phyloP scores from a whole-genome alignment of 2,797 vertebrate species.

The Pteropus rufus region DNA sequence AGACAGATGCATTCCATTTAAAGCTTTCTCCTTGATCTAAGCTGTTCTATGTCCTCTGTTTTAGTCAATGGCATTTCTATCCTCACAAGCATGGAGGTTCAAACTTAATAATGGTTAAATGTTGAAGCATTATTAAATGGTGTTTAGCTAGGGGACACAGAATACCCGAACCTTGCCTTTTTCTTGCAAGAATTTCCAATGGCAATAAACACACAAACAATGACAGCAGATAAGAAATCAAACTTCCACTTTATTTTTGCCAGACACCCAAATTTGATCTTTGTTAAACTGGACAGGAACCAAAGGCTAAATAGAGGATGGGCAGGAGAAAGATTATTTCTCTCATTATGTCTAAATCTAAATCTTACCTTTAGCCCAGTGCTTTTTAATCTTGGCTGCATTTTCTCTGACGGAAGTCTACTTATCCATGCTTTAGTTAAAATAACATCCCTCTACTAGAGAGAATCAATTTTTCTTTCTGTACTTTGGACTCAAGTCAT shows the following conservation, averaged over 20 bases:
- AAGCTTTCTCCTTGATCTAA: background rate
- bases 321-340: background rate
- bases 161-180: background rate
- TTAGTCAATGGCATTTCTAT: background rate
- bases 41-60: background rate
- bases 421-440: background rate
- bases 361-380: background rate
- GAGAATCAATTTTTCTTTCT: background rate
- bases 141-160: background rate
- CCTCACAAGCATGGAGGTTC: background rate
- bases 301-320: background rate
- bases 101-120: background rate
- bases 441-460: background rate
- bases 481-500: constrained; percentile 7
- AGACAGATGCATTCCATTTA: accelerated
- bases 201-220: background rate
- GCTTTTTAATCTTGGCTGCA: background rate
- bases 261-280: background rate
- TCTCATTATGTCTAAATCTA: background rate
- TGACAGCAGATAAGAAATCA: background rate
- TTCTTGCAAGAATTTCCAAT: background rate
- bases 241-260: background rate
- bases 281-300: background rate
- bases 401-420: background rate
- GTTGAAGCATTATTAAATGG: background rate